Evolutionary conservation across 1,140 invertebrate genomes (phyloP).

Genomic region (Drosophila chauvacae): DNA sequence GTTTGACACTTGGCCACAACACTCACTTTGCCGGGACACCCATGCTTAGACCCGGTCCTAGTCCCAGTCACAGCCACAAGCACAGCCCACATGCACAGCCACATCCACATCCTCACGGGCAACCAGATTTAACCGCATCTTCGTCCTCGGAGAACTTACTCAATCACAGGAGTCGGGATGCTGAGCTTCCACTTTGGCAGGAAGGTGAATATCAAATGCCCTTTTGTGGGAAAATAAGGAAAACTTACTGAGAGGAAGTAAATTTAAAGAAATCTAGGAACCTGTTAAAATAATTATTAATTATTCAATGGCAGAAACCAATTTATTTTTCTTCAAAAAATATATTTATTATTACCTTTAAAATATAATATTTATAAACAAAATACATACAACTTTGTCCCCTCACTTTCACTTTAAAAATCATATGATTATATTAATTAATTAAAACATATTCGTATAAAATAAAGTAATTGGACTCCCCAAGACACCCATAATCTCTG

Average conservation of each 20-base stretch:
- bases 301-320: too few species aligned
- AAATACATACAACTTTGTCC: too few species aligned
- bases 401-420: not conserved
- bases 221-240: conserved; percentile 1
- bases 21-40: conserved; percentile 3
- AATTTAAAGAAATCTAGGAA: too few species aligned
- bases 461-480: too few species aligned
- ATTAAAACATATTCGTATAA: too few species aligned
- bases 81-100: not conserved
- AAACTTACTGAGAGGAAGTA: not conserved
- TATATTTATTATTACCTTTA: not conserved
- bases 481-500: too few species aligned
- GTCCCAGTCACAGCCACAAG: not conserved
- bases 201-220: conserved; percentile 6
- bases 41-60: not conserved
- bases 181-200: not conserved
- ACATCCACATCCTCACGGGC: conserved; percentile 1
- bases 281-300: too few species aligned
- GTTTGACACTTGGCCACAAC: conserved; percentile 68
- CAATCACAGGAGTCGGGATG: conserved; percentile 18
- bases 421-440: not conserved
- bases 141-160: conserved; percentile 29
- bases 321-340: not conserved
- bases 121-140: conserved; percentile 26
- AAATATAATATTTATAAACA: not conserved